Percentiles rank a stretch among this genome's conserved stretches.
These are phyloP conservation scores for Melanocharis versteri DNA, from an alignment of 2,113 vertebrate species.

Conservation along the genomic window DNA sequence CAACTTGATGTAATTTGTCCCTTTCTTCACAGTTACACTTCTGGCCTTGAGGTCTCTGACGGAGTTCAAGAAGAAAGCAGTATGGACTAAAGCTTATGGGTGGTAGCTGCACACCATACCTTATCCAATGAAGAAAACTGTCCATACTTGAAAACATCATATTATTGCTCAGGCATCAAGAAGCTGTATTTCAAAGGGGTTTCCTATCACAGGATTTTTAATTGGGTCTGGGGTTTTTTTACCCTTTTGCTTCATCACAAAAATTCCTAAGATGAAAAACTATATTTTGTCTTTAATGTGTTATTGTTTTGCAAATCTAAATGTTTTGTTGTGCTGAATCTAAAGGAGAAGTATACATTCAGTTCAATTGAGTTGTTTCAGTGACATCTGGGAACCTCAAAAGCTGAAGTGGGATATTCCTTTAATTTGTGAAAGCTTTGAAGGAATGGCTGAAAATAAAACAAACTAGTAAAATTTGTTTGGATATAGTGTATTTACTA, in stretches of 20 bases:
- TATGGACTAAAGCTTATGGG: conserved; percentile 90
- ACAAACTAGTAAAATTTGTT: not conserved
- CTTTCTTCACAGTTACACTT: conserved; percentile 77
- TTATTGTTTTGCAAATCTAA: not conserved
- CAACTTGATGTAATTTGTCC: not conserved
- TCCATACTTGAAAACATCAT: not conserved
- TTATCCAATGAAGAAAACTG: not conserved
- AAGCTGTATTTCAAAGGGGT: not conserved
- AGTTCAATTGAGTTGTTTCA: not conserved
- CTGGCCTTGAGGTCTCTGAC: conserved; percentile 78
- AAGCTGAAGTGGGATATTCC: not conserved
- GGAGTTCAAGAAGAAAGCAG: conserved; percentile 90
- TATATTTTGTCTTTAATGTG: not conserved
- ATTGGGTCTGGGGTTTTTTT: not conserved
- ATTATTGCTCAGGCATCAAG: not conserved
- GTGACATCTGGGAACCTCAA: not conserved
- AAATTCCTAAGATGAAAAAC: not conserved
- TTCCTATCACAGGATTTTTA: not conserved
- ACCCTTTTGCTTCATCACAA: not conserved
- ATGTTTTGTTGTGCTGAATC: too few species aligned
- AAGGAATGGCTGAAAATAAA: not conserved
- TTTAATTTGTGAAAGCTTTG: not conserved
- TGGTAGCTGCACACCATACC: conserved; percentile 67
- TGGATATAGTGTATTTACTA: not conserved
- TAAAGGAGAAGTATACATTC: not conserved